Conservation (phyloP, 2,113 vertebrate genomes). For the Bettongia penicillata region DNA sequence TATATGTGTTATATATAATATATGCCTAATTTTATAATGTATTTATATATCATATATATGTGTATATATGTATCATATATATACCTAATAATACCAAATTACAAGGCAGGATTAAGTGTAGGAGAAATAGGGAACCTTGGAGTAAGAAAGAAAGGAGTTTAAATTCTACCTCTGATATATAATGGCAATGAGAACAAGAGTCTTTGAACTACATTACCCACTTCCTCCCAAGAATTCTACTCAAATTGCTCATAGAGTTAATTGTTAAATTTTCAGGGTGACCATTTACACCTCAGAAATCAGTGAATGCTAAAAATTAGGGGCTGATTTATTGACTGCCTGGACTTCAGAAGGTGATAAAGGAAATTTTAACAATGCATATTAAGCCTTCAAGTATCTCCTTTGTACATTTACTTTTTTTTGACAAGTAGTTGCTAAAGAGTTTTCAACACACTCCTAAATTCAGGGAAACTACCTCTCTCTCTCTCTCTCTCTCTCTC, state of each 20-base stretch:
- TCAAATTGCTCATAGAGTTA: background rate
- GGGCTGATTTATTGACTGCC: background rate
- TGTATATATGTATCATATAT: no score
- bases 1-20: no score
- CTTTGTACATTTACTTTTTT: background rate
- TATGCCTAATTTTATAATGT: background rate
- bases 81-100: background rate
- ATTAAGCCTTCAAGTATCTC: background rate
- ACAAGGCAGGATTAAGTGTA: background rate
- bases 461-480: background rate
- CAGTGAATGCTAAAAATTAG: background rate
- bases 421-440: background rate
- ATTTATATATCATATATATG: no score
- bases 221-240: background rate
- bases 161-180: background rate
- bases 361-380: background rate
- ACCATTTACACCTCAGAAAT: background rate
- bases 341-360: background rate
- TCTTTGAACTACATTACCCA: background rate
- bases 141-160: background rate
- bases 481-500: background rate
- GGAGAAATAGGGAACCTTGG: background rate
- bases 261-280: background rate
- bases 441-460: background rate
- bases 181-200: background rate